Percentiles rank a stretch among this genome's conserved stretches.
These are phyloP conservation scores for Macropus fuliginosus DNA, from an alignment of 2,797 vertebrate genomes.

Conservation along the genomic window DNA sequence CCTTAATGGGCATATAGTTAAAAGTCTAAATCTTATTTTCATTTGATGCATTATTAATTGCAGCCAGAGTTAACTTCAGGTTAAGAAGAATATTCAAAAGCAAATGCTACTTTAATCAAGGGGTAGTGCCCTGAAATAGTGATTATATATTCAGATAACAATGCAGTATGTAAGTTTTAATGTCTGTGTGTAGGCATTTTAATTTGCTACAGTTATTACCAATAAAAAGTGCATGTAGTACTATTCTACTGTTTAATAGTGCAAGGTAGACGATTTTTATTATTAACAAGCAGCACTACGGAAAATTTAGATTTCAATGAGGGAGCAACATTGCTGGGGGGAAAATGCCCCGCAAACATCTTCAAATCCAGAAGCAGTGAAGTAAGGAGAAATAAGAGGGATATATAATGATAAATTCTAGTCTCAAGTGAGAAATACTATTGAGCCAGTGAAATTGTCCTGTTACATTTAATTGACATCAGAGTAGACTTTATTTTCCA, in stretches of 20 bases:
- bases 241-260: conserved; percentile 74
- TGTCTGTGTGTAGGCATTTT: conserved; percentile 75
- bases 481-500: conserved; percentile 43
- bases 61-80: conserved; percentile 59
- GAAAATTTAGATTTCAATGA: conserved; percentile 73
- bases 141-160: conserved; percentile 71
- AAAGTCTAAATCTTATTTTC: not conserved
- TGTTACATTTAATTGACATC: conserved; percentile 74
- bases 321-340: conserved; percentile 61
- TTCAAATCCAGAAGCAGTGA: conserved; percentile 38
- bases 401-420: not conserved
- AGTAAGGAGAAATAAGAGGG: conserved; percentile 13
- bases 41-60: conserved; percentile 10
- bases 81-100: conserved; percentile 50
- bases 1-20: conserved; percentile 22
- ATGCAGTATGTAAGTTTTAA: conserved; percentile 59
- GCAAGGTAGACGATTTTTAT: conserved; percentile 79
- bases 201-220: conserved; percentile 81
- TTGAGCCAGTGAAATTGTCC: conserved; percentile 52
- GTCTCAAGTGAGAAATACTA: conserved; percentile 42
- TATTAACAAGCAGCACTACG: conserved; percentile 74
- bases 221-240: conserved; percentile 80
- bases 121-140: conserved; percentile 63
- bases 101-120: conserved; percentile 57
- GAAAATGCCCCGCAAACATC: not conserved